phyloP scores from a whole-genome alignment of 2,113 vertebrate genomes.

The Corvus cornix region DNA sequence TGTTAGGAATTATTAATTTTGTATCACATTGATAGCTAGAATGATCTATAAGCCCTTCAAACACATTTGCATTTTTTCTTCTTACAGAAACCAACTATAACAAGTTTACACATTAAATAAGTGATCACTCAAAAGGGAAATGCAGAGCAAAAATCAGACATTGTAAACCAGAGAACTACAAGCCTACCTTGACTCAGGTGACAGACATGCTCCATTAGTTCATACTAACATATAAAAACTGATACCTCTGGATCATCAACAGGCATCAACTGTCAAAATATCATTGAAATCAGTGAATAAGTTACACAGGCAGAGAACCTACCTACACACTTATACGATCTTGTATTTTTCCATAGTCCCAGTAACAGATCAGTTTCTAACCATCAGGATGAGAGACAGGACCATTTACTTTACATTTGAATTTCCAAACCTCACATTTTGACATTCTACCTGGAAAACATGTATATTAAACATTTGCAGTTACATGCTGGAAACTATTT shows the following conservation, averaged over 20 bases:
- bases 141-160: not conserved
- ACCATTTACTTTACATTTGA: not conserved
- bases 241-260: not conserved
- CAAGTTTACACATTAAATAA: not conserved
- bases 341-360: not conserved
- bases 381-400: not conserved
- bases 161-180: not conserved
- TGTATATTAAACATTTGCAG: not conserved
- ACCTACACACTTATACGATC: not conserved
- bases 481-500: not conserved
- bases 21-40: not conserved
- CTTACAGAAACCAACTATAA: not conserved
- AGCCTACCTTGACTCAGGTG: not conserved
- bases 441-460: not conserved
- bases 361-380: not conserved
- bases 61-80: not conserved
- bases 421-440: not conserved
- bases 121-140: not conserved
- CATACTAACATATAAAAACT: not conserved
- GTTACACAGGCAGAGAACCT: not conserved
- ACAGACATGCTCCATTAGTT: not conserved
- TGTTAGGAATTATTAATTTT: not conserved
- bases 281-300: not conserved
- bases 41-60: not conserved
- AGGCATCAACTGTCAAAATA: not conserved